These are phyloP conservation scores for Platanista minor DNA, from an alignment of 2,113 vertebrate species.

Conservation along the genomic window DNA sequence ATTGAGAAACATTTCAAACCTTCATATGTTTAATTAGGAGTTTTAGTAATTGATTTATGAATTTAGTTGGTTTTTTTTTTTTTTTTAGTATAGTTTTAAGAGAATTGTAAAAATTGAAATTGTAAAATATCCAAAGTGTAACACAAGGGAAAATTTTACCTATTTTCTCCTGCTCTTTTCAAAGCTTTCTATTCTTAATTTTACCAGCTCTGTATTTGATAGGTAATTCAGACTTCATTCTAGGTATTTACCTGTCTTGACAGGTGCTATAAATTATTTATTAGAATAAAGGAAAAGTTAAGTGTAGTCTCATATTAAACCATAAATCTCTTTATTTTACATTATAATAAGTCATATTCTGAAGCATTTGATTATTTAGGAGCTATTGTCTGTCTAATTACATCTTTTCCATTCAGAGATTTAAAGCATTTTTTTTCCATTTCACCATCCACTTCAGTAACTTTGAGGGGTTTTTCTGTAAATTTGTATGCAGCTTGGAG, in stretches of 20 bases:
- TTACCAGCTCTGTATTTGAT: neutral
- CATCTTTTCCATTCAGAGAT: neutral
- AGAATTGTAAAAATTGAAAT: neutral
- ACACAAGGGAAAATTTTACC: conserved; percentile 36
- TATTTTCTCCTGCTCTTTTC: conserved; percentile 9
- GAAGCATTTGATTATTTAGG: neutral
- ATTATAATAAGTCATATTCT: neutral
- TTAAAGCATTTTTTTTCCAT: neutral
- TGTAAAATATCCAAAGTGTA: neutral
- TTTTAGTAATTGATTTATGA: conserved; percentile 30
- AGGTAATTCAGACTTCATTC: neutral
- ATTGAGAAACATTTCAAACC: conserved; percentile 76
- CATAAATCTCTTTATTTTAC: neutral
- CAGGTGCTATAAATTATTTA: neutral
- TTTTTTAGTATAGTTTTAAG: conserved; percentile 19
- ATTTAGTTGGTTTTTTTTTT: neutral
- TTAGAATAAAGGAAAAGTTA: neutral
- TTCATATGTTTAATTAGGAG: conserved; percentile 14
- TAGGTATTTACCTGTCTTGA: neutral
- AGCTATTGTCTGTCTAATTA: neutral
- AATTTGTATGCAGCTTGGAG: neutral
- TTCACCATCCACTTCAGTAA: neutral
- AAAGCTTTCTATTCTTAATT: neutral
- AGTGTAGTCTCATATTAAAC: neutral
- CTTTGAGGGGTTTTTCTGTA: neutral